Base-by-base conservation (phyloP, 2,113 vertebrate genomes). In the Ctenomys sociabilis region DNA sequence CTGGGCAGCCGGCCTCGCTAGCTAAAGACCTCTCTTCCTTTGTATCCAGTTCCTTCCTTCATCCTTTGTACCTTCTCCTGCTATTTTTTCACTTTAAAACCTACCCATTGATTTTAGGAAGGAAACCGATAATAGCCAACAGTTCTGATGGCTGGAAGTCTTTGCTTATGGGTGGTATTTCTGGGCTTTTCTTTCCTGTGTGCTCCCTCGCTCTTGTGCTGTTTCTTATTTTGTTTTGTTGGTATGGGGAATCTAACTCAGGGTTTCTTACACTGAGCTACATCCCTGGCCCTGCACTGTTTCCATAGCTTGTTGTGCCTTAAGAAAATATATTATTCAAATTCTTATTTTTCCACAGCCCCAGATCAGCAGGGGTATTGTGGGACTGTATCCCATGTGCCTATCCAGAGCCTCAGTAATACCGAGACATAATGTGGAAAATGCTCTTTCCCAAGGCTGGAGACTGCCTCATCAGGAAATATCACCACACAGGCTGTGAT, bases 131-230 rank as follows among this genome's bases (percentile, higher is more conserved):
- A 64, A 22, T 73, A 59, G 63, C 12, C 40, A 28, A 24, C 24
- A 37, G 21, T 78, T 68, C 77, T 59, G 68, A 12, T 66, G 14
- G 43, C 40, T 52, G 3, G 26, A 78, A 77, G 40, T 13, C 37
- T 75, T 68, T 63, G 19, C 70, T 64, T 52, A 19, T 10, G 81
- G 66, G 81, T 26, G 16, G 54, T 96, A 90, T 92, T 87, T 90
- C 66, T 61, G 35, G 43, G 26, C 14, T 61, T 93, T 35, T 30
- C n/a, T 82, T 1, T 82, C 82, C 40, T 43, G 1, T 54, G 57
- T 7, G 17, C 22, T 64, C 90, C 22, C 17, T 75, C 84, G 86
- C n/a, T n/a, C 24, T 45, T 64, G 5, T 30, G 7, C 73, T 63
- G 84, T n/a, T 64, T 83, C 10, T 10, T 70, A 7, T n/a, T n/a